Evolutionary conservation across 2,113 vertebrate genomes (phyloP).

Genomic region (Cyanoramphus novaezelandiae): DNA sequence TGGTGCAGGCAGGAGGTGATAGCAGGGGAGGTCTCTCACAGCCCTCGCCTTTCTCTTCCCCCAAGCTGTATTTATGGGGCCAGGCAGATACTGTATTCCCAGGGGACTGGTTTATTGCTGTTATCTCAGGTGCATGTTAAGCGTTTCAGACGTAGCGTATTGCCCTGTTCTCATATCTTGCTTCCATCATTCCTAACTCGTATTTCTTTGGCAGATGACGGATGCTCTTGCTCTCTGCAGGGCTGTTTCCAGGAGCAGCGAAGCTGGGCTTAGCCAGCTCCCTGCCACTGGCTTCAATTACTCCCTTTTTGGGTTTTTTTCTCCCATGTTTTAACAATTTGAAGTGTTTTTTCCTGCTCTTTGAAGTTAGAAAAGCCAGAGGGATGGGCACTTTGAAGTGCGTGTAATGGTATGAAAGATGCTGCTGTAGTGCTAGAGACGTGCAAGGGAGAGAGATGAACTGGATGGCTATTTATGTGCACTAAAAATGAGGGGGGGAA

Average conservation of each 20-base stretch:
- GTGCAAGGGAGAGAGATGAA: background rate
- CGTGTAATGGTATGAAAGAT: rapidly evolving
- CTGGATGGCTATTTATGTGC: background rate
- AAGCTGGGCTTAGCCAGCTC: background rate
- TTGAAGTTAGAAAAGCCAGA: background rate
- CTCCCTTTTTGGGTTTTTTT: background rate
- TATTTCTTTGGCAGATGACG: background rate
- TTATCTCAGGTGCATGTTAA: background rate
- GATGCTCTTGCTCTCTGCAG: background rate
- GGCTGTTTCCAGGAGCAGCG: background rate
- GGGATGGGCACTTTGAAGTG: background rate
- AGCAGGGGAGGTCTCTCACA: background rate
- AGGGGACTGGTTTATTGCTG: background rate
- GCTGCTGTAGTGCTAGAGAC: background rate
- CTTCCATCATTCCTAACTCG: background rate
- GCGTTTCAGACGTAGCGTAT: rapidly evolving
- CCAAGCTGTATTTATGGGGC: background rate
- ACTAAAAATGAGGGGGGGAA: background rate
- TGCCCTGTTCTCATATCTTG: rapidly evolving
- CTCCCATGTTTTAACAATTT: background rate
- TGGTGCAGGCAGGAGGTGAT: background rate
- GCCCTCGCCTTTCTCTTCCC: background rate
- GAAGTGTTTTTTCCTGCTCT: background rate
- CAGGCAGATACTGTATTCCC: rapidly evolving
- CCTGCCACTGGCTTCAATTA: rapidly evolving